Conservation (phyloP, 92 coral and sea anemone genomes). For the Plumapathes pennacea region DNA sequence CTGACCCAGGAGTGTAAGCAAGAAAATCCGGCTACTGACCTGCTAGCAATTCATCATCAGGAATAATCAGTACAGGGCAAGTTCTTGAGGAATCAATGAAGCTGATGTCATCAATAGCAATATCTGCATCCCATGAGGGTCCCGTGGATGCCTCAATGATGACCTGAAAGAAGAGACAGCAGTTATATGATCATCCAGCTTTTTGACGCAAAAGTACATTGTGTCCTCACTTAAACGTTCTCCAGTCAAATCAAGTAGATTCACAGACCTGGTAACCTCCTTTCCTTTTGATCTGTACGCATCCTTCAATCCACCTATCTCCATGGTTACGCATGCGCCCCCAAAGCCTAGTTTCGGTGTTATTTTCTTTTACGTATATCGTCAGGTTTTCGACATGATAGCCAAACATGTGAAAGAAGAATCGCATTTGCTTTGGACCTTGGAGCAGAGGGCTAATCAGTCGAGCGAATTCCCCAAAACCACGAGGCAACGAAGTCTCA, state of each 20-base stretch:
- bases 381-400: slow-evolving; percentile 6
- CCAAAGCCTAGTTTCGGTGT: slow-evolving; percentile 11
- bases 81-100: too few species aligned
- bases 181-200: too few species aligned
- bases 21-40: too few species aligned
- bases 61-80: too few species aligned
- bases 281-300: slow-evolving; percentile 1
- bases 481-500: slow-evolving; percentile 13
- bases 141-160: slow-evolving; percentile 24
- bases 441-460: slow-evolving; percentile 18
- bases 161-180: slow-evolving; percentile 14
- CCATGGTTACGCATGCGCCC: slow-evolving; percentile 1
- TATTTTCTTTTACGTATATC: background rate
- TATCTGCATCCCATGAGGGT: slow-evolving; percentile 3
- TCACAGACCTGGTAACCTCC: slow-evolving; percentile 4
- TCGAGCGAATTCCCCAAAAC: slow-evolving; percentile 12
- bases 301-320: slow-evolving; percentile 5
- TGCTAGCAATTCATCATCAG: too few species aligned
- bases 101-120: slow-evolving; percentile 35
- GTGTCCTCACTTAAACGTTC: too few species aligned
- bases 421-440: slow-evolving; percentile 18
- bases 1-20: too few species aligned
- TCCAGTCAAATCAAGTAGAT: too few species aligned
- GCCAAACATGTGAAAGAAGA: slow-evolving; percentile 27
- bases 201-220: too few species aligned